Evolutionary conservation across 2,113 vertebrate genomes (phyloP).

Genomic region (Clarias magur): DNA sequence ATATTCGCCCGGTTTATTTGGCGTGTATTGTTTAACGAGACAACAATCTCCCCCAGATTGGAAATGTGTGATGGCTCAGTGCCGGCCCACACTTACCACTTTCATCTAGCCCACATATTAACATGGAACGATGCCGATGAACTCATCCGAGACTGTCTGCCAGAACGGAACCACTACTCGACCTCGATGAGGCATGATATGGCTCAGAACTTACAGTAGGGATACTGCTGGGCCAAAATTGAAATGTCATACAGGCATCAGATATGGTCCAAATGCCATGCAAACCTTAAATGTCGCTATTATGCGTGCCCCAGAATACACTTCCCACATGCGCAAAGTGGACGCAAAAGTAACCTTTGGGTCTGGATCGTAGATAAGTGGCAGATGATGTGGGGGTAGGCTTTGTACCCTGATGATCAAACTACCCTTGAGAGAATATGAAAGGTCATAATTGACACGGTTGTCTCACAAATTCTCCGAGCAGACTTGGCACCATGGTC

Average conservation of each 20-base stretch:
- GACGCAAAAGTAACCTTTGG: constrained; percentile 1
- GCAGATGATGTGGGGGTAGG: constrained; percentile 23
- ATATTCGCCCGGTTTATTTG: constrained; percentile 21
- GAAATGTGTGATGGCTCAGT: constrained; percentile 4
- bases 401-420: constrained; percentile 13
- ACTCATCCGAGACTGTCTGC: neutral
- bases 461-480: constrained; percentile 8
- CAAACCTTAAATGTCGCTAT: constrained; percentile 2
- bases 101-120: constrained; percentile 1
- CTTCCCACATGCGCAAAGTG: neutral
- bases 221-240: neutral
- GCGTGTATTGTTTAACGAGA: constrained; percentile 20
- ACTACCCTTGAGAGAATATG: constrained; percentile 15
- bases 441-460: constrained; percentile 9
- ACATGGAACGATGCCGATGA: neutral
- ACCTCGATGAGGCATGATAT: constrained; percentile 3
- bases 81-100: constrained; percentile 17
- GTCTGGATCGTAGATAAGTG: constrained; percentile 27
- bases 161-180: constrained; percentile 4
- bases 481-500: constrained; percentile 2
- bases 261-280: constrained; percentile 13
- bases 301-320: neutral
- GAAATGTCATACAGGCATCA: neutral
- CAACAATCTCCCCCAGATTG: constrained; percentile 15
- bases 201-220: neutral